Percentiles rank a stretch among this genome's conserved stretches.
phyloP scores from a whole-genome alignment of 2,888 invertebrate genomes.

The Dynastes hyllus region DNA sequence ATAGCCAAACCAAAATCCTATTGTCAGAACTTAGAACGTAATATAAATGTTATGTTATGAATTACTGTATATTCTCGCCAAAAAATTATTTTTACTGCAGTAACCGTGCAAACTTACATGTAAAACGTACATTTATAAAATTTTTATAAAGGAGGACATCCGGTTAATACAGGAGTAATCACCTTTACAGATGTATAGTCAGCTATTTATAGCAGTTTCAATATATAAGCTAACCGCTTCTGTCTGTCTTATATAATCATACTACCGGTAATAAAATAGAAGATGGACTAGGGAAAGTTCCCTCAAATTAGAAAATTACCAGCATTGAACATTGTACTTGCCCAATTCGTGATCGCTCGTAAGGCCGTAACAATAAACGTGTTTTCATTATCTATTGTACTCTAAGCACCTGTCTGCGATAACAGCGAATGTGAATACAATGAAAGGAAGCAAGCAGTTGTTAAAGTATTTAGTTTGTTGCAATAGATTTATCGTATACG shows the following conservation, averaged over 20 bases:
- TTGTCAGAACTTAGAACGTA: no score
- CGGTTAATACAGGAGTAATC: background rate
- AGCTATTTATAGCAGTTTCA: background rate
- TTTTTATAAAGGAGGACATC: no score
- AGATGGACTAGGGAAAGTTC: background rate
- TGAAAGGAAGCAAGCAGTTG: conserved; percentile 26
- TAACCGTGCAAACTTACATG: no score
- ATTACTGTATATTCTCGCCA: no score
- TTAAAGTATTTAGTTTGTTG: conserved; percentile 20
- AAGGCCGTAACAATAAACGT: background rate
- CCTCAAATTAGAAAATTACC: background rate
- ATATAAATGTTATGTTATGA: no score
- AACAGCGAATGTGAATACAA: conserved; percentile 31
- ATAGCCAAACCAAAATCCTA: background rate
- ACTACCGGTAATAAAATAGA: background rate
- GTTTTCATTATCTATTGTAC: conserved; percentile 35
- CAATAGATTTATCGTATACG: background rate
- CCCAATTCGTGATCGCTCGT: background rate
- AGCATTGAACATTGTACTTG: background rate
- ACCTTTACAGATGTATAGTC: background rate
- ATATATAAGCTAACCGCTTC: background rate
- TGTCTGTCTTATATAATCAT: background rate
- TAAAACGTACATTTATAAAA: no score
- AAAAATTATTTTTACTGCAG: no score
- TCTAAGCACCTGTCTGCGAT: conserved; percentile 24